Conservation (phyloP, 53 echinoderm and acorn worm species). For the Apostichopus leukothele region DNA sequence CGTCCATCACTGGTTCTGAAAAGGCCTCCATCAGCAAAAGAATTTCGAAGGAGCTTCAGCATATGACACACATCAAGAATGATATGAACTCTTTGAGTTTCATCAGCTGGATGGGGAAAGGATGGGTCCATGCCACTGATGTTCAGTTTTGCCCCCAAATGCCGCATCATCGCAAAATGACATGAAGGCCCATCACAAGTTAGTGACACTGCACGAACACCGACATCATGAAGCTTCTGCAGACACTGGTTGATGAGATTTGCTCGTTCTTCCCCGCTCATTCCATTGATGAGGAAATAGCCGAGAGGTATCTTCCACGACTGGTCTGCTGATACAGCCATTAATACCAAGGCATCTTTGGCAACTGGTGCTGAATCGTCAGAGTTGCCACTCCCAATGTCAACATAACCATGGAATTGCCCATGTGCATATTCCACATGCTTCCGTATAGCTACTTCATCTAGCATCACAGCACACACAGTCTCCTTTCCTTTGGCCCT, state of each 20-base stretch:
- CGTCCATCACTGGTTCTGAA: slow-evolving; percentile 4
- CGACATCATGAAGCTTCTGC: slow-evolving; percentile 12
- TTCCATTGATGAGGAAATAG: slow-evolving; percentile 53
- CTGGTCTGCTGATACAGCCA: slow-evolving; percentile 50
- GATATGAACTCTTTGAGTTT: not conserved
- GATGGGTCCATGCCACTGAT: not conserved
- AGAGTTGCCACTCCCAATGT: slow-evolving; percentile 37
- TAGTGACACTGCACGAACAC: slow-evolving; percentile 21
- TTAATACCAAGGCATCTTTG: slow-evolving; percentile 54
- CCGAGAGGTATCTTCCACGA: slow-evolving; percentile 51
- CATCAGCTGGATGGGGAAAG: slow-evolving; percentile 47
- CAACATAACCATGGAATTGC: slow-evolving; percentile 52
- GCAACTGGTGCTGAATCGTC: slow-evolving; percentile 39
- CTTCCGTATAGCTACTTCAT: slow-evolving; percentile 67
- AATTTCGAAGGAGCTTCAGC: slow-evolving; percentile 48
- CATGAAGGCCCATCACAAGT: slow-evolving; percentile 57
- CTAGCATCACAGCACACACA: slow-evolving; percentile 59
- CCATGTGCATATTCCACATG: slow-evolving; percentile 54
- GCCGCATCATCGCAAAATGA: slow-evolving; percentile 46
- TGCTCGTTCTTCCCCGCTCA: slow-evolving; percentile 47
- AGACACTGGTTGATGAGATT: slow-evolving; percentile 18
- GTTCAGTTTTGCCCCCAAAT: slow-evolving; percentile 45
- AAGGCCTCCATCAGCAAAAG: slow-evolving; percentile 35
- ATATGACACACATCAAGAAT: slow-evolving; percentile 60
- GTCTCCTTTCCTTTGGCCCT: slow-evolving; percentile 10